Percentiles rank a stretch among this genome's conserved stretches.
These are phyloP conservation scores for Plectropomus leopardus DNA, from an alignment of 2,113 vertebrate species.

Conservation along the genomic window DNA sequence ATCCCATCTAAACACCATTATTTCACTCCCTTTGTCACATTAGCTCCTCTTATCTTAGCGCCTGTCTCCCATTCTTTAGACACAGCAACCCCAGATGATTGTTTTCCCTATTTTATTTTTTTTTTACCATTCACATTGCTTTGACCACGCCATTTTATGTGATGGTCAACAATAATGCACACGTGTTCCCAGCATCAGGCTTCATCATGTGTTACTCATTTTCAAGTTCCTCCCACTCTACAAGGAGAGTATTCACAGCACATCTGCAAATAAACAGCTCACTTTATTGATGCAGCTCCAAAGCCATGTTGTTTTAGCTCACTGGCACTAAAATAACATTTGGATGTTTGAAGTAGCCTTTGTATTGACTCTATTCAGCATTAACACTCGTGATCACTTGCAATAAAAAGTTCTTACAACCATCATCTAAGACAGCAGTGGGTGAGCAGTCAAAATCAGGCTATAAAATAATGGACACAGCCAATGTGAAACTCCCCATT, in stretches of 20 bases:
- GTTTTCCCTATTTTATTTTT: slow-evolving; percentile 12
- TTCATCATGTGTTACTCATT: slow-evolving; percentile 50
- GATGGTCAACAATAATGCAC: slow-evolving; percentile 12
- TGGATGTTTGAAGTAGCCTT: neutral
- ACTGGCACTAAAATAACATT: slow-evolving; percentile 5
- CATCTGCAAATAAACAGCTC: slow-evolving; percentile 22
- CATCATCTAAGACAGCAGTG: neutral
- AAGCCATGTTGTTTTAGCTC: neutral
- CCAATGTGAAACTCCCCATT: too few relatives aligned
- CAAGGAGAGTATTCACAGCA: slow-evolving; percentile 35
- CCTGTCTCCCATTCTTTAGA: neutral
- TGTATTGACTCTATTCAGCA: neutral
- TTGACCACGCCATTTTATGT: slow-evolving; percentile 9
- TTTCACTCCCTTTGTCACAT: slow-evolving; percentile 43
- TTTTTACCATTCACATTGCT: neutral
- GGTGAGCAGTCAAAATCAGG: neutral
- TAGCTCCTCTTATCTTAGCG: neutral
- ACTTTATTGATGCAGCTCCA: slow-evolving; percentile 10
- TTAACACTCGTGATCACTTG: neutral
- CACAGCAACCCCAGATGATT: neutral
- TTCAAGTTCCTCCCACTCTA: slow-evolving; percentile 23
- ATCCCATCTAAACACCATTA: slow-evolving; percentile 39
- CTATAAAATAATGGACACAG: too few relatives aligned
- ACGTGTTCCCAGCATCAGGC: neutral
- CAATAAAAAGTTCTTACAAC: neutral